Conservation (phyloP, 2,113 vertebrate genomes). For the Vireo altiloquus region DNA sequence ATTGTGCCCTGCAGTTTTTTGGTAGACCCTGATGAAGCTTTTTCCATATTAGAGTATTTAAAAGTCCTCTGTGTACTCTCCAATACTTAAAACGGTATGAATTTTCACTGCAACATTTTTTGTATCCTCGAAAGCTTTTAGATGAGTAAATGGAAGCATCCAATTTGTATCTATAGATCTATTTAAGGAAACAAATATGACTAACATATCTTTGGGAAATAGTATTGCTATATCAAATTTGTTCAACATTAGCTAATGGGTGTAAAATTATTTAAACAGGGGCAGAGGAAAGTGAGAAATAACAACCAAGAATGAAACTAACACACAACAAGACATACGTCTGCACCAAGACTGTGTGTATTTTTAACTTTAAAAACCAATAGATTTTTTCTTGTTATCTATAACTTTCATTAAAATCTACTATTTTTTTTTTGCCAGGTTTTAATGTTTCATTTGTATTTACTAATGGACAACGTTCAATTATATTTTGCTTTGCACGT, state of each 20-base stretch:
- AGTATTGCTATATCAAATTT: not conserved
- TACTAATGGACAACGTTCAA: not conserved
- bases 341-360: accelerated
- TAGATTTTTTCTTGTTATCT: not conserved
- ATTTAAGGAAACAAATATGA: not conserved
- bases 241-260: not conserved
- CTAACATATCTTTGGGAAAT: not conserved
- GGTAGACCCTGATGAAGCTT: not conserved
- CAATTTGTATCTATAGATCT: not conserved
- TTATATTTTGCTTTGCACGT: not conserved
- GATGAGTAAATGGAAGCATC: not conserved
- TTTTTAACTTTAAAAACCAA: not conserved
- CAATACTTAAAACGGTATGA: not conserved
- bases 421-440: not conserved
- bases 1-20: not conserved
- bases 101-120: not conserved
- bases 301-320: not conserved
- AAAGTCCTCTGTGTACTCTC: not conserved
- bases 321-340: not conserved
- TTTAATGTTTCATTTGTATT: not conserved
- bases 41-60: not conserved
- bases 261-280: not conserved
- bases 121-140: not conserved
- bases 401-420: not conserved
- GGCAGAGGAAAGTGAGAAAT: not conserved